Base-by-base conservation (phyloP, 2,113 vertebrate genomes). In the Triplophysa dalaica region DNA sequence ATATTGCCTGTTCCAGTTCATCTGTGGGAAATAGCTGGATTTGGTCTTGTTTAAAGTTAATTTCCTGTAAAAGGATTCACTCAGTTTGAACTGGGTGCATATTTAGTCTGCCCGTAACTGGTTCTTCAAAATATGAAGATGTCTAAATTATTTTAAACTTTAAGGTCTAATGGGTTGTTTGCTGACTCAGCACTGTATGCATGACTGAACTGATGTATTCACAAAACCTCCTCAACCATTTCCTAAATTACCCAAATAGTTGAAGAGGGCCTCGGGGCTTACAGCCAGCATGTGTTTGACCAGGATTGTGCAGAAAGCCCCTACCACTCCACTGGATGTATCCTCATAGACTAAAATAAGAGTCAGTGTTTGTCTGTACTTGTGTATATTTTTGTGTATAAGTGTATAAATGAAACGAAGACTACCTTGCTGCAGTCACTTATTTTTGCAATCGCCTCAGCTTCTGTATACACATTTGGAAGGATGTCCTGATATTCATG, bases 41-140 rank as follows among this genome's bases (percentile, higher is more conserved):
- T 80, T 41, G 43, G 63, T 52, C 60, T 24, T 73, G 68, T 73
- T 80, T 80, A 29, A 64, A 72, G 11, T 56, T 72, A 54, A 73
- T 80, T 80, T 80, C 78, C 78, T 64, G 68, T 65, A 29, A 50
- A 68, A 58, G 21, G 65, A 58, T n/a, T 70, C 38, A 14, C 66
- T 60, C 38, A 19, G 24, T 69, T 61, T 74, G 38, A 45, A 22
- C 72, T 45, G 38, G 3, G 9, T 60, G 38, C 56, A 19, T 60
- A 6, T 21, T 21, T 17, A 38, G 2, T 33, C 8, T 63, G 3
- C 22, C 60, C 11, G 10, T 52, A 4, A 3, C 19, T 33, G 26
- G 26, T 50, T 22, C 13, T 52, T 65, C 16, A 38, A 63, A 73
- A 48, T 61, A 19, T 21, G 19, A 65, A 64, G 11, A 77, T 54